Conservation (phyloP, 2,888 invertebrate species). For the Diplolepis rosae region DNA sequence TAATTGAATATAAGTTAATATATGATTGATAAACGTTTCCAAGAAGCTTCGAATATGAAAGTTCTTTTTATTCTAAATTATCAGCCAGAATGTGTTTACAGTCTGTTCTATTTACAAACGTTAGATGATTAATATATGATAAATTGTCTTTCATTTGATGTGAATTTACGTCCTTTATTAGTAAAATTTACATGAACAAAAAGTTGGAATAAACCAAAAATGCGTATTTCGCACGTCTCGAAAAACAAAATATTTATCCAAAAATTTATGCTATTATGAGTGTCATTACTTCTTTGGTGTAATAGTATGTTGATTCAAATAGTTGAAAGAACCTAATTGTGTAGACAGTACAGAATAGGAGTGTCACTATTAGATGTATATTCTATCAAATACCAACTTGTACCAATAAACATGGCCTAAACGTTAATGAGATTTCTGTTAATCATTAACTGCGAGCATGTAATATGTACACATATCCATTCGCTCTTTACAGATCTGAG, state of each 20-base stretch:
- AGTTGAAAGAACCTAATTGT: conserved; percentile 42
- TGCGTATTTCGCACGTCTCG: not conserved
- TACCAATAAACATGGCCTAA: conserved; percentile 69
- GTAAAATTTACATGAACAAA: not conserved
- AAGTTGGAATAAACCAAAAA: not conserved
- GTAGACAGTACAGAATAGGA: conserved; percentile 54
- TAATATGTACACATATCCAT: not conserved
- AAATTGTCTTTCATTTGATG: not conserved
- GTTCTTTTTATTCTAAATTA: not conserved
- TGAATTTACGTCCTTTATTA: conserved; percentile 3
- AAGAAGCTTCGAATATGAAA: not conserved
- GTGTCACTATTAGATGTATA: conserved; percentile 63
- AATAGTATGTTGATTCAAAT: not conserved
- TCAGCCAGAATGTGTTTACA: too few species aligned
- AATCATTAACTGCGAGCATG: not conserved
- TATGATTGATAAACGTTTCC: not conserved
- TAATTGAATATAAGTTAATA: not conserved
- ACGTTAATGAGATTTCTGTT: conserved; percentile 33
- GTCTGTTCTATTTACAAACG: not conserved
- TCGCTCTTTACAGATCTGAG: not conserved
- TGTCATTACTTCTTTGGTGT: not conserved
- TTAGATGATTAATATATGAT: not conserved
- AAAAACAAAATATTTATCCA: too few species aligned
- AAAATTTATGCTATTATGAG: too few species aligned
- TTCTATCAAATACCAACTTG: conserved; percentile 52